Percentiles rank a stretch among this genome's conserved stretches.
Conservation (phyloP, 2,113 vertebrate genomes). For the Beaufortia kweichowensis region DNA sequence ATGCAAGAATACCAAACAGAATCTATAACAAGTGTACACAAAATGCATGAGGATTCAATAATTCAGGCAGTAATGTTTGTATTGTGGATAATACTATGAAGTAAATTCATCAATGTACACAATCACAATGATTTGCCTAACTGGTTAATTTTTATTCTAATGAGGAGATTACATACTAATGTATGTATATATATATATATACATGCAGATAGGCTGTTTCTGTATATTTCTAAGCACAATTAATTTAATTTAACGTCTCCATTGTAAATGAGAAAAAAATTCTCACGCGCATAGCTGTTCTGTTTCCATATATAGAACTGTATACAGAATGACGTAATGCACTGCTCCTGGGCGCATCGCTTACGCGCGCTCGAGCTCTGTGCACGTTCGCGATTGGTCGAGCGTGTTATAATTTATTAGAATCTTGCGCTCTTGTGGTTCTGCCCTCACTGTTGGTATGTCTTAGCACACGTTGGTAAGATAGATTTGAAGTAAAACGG, state of each 20-base stretch:
- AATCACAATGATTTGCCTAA: neutral
- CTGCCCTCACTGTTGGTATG: neutral
- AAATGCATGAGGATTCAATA: neutral
- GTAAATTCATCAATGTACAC: neutral
- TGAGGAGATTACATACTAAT: neutral
- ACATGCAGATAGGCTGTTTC: neutral
- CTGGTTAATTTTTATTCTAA: neutral
- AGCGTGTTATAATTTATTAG: conserved; percentile 21
- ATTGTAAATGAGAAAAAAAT: neutral
- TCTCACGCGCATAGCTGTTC: conserved; percentile 45
- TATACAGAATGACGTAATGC: conserved; percentile 61
- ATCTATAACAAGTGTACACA: neutral
- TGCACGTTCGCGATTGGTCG: neutral
- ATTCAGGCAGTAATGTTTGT: neutral
- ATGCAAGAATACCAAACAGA: neutral
- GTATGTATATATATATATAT: neutral
- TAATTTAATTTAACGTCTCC: conserved; percentile 6
- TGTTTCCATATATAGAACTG: conserved; percentile 47
- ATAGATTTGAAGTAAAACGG: neutral
- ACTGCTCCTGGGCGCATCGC: conserved; percentile 45
- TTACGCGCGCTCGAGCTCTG: conserved; percentile 52
- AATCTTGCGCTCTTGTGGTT: conserved; percentile 1
- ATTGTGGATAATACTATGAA: neutral
- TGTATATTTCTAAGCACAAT: neutral
- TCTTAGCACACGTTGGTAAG: neutral